Percentiles rank a stretch among this genome's conserved stretches.
Conservation (phyloP, 2,797 vertebrate species). For the Steatocranus sp. region DNA sequence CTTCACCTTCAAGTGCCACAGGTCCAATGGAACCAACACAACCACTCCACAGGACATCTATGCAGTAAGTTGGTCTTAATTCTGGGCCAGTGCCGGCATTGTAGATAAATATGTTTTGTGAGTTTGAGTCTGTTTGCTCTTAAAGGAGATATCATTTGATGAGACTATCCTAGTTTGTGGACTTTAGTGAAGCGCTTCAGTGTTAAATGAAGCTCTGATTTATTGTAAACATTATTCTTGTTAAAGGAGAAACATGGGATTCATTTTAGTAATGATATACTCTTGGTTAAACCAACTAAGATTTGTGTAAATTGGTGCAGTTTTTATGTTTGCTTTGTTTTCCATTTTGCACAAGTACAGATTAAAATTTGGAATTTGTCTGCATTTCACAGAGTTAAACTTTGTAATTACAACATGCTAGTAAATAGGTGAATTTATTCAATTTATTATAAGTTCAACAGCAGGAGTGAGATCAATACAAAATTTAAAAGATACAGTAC, state of each 20-base stretch:
- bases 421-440: background rate
- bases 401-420: background rate
- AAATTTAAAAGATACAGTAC: background rate
- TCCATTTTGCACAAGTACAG: background rate
- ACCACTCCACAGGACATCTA: slow-evolving; percentile 97
- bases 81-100: background rate
- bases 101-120: background rate
- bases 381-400: background rate
- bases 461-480: background rate
- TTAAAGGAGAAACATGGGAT: background rate
- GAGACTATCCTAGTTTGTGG: background rate
- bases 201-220: background rate
- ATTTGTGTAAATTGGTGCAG: background rate
- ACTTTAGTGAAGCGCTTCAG: background rate
- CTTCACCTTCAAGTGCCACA: slow-evolving; percentile 98
- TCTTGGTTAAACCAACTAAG: background rate
- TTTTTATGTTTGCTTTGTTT: background rate
- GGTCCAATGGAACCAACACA: slow-evolving; percentile 98
- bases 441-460: background rate
- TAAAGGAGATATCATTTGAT: background rate
- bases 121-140: background rate
- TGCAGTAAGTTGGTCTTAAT: slow-evolving; percentile 79
- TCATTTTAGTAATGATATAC: background rate
- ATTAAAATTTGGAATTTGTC: background rate
- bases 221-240: background rate